A percentile compares a stretch with the other conserved stretches of the same genome.
These are phyloP conservation scores for Carassius gibelio DNA, from an alignment of 2,113 vertebrate genomes.

Conservation along the genomic window DNA sequence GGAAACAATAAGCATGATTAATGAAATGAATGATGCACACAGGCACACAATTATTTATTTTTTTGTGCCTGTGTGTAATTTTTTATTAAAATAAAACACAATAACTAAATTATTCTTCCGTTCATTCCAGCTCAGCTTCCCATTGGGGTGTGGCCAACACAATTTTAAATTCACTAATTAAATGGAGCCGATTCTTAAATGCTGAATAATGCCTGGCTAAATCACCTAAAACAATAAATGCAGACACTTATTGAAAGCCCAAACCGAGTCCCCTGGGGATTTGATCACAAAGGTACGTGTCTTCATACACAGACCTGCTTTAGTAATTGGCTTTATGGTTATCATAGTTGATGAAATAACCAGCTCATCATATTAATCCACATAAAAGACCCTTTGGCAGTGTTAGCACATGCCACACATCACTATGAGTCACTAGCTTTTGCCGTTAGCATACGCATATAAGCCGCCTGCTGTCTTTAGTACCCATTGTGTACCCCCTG, in stretches of 20 bases:
- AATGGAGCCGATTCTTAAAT: neutral
- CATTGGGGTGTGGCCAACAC: neutral
- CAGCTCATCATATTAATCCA: slow-evolving; percentile 55
- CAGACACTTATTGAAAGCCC: slow-evolving; percentile 2
- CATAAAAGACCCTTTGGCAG: slow-evolving; percentile 45
- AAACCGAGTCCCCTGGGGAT: neutral
- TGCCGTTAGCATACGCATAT: neutral
- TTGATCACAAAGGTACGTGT: slow-evolving; percentile 2
- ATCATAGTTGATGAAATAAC: slow-evolving; percentile 55
- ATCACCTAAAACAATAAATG: neutral
- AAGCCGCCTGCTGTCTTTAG: slow-evolving; percentile 10
- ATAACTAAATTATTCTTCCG: neutral
- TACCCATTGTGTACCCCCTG: neutral
- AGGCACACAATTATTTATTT: neutral
- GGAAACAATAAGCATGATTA: neutral
- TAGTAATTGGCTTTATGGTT: slow-evolving; percentile 53
- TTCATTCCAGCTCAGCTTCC: neutral
- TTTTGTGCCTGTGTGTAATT: neutral
- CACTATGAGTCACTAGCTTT: slow-evolving; percentile 34
- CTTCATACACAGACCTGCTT: slow-evolving; percentile 29
- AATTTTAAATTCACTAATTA: neutral
- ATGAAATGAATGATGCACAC: neutral
- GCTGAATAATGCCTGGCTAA: neutral
- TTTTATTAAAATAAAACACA: neutral
- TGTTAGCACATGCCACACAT: slow-evolving; percentile 14